phyloP scores from a whole-genome alignment of 2,113 vertebrate species.

The Pangasianodon gigas region DNA sequence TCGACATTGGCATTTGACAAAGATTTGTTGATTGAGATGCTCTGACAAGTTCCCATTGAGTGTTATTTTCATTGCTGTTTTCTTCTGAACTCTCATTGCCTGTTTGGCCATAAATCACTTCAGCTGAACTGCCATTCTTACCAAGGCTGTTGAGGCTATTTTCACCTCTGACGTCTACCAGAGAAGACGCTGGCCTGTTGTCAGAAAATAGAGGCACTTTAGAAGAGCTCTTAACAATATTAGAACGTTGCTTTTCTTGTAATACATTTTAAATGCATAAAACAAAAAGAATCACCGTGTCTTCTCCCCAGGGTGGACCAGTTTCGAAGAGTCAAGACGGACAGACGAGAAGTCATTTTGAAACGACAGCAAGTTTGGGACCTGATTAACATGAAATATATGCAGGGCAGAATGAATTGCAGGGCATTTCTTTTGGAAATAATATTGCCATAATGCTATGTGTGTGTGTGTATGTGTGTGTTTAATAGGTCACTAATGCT shows the following conservation, averaged over 20 bases:
- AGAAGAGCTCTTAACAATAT: background rate
- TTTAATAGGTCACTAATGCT: background rate
- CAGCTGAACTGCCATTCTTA: conserved; percentile 45
- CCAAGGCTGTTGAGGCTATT: conserved; percentile 52
- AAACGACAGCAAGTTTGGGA: conserved; percentile 41
- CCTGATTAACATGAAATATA: conserved; percentile 40
- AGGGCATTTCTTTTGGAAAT: background rate
- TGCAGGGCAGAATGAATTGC: too few species aligned
- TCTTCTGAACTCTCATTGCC: conserved; percentile 5
- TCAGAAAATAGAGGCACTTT: background rate
- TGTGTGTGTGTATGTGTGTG: background rate
- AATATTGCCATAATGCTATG: background rate
- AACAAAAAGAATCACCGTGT: conserved; percentile 51
- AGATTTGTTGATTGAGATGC: conserved; percentile 20
- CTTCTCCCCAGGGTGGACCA: conserved; percentile 42
- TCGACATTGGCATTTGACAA: conserved; percentile 20
- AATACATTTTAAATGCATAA: background rate
- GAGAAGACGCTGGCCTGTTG: conserved; percentile 52
- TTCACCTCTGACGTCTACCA: conserved; percentile 30
- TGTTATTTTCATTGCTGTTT: background rate
- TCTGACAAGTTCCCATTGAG: conserved; percentile 41
- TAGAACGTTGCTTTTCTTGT: background rate
- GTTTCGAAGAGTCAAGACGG: conserved; percentile 33
- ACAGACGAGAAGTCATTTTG: background rate
- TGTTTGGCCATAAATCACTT: conserved; percentile 56